Percentiles rank a stretch among this genome's conserved stretches.
phyloP scores from a whole-genome alignment of 2,797 vertebrate species.

The Lagocephalus sceleratus region DNA sequence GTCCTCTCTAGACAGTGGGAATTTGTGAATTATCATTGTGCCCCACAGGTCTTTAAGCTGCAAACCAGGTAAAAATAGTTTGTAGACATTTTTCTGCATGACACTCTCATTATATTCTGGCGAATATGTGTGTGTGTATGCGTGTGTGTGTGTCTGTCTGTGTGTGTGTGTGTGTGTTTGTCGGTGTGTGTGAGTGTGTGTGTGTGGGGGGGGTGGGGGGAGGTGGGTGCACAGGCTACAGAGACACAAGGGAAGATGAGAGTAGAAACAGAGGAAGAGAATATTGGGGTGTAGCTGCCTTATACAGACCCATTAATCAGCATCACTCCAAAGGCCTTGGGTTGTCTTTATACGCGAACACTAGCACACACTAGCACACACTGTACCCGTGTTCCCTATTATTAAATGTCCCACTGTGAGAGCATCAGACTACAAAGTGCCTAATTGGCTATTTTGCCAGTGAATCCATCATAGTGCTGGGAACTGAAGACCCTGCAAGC shows the following conservation, averaged over 20 bases:
- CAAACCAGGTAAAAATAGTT: slow-evolving; percentile 46
- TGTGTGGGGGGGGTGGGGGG: not conserved
- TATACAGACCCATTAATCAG: slow-evolving; percentile 66
- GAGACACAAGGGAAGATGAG: slow-evolving; percentile 20
- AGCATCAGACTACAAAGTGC: slow-evolving; percentile 71
- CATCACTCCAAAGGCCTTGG: slow-evolving; percentile 65
- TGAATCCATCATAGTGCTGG: slow-evolving; percentile 73
- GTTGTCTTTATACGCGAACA: slow-evolving; percentile 52
- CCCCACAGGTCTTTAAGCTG: slow-evolving; percentile 41
- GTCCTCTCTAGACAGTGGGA: slow-evolving; percentile 36
- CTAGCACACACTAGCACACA: slow-evolving; percentile 20
- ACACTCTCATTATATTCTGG: slow-evolving; percentile 43
- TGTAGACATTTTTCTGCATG: slow-evolving; percentile 43
- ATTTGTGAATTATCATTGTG: slow-evolving; percentile 47
- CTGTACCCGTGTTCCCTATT: slow-evolving; percentile 49
- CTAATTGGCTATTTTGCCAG: slow-evolving; percentile 73
- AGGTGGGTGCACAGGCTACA: slow-evolving; percentile 8
- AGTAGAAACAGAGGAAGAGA: slow-evolving; percentile 36
- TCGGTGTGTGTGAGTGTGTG: not conserved
- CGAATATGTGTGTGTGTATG: too few relatives aligned
- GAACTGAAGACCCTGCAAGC: slow-evolving; percentile 52
- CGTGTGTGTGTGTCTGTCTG: not conserved
- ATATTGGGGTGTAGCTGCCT: slow-evolving; percentile 53
- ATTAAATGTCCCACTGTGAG: slow-evolving; percentile 67
- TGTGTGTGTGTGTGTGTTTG: slow-evolving; percentile 1